Percentiles rank a stretch among this genome's conserved stretches.
phyloP scores from a whole-genome alignment of 1,140 invertebrate genomes.

The Pteromalus puparum region DNA sequence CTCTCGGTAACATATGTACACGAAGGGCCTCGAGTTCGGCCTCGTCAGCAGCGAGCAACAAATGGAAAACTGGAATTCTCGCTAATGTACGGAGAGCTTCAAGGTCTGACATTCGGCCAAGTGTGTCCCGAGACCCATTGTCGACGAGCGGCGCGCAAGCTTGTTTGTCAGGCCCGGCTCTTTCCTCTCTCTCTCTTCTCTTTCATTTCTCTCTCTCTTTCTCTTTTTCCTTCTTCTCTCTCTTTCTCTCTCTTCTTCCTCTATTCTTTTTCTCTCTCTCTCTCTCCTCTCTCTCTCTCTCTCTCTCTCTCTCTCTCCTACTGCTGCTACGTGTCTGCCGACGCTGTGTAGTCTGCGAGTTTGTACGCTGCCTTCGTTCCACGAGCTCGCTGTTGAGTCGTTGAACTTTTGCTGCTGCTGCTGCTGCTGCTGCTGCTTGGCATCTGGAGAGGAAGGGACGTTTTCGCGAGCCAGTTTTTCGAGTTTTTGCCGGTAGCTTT shows the following conservation, averaged over 20 bases:
- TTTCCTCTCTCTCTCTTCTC: not conserved
- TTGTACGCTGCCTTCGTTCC: not conserved
- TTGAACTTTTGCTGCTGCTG: constrained; percentile 24
- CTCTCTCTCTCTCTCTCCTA: not conserved
- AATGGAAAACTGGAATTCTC: not conserved
- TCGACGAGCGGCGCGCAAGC: constrained; percentile 11
- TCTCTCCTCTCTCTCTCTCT: not conserved
- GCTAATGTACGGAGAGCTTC: constrained; percentile 8
- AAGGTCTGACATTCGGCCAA: constrained; percentile 35
- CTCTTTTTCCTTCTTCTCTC: too few relatives aligned
- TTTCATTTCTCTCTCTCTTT: not conserved
- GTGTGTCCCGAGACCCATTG: constrained; percentile 26
- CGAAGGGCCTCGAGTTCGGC: not conserved
- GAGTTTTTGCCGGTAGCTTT: not conserved
- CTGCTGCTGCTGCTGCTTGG: not conserved
- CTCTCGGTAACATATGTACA: not conserved
- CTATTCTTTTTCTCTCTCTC: not conserved
- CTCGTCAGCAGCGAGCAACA: not conserved
- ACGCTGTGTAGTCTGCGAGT: not conserved
- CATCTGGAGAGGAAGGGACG: not conserved
- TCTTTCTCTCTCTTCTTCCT: not conserved
- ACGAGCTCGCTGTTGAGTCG: not conserved
- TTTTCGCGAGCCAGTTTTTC: constrained; percentile 30
- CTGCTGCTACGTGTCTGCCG: not conserved
- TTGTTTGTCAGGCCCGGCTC: constrained; percentile 17